Conservation (phyloP, 2,888 invertebrate genomes). For the Patella pellucida region DNA sequence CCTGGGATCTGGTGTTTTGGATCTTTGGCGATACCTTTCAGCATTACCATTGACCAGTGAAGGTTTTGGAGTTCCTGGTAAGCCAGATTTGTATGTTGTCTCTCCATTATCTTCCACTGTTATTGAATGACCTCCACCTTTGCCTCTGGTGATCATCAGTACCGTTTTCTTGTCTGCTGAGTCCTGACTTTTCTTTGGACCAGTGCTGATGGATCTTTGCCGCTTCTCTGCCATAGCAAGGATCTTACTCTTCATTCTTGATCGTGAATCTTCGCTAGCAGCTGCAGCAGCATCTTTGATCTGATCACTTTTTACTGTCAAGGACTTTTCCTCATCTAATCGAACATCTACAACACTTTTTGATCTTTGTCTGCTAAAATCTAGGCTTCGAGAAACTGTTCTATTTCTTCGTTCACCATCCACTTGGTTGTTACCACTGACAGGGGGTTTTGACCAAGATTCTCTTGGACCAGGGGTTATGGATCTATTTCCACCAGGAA, state of each 20-base stretch:
- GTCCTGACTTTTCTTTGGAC: conserved; percentile 33
- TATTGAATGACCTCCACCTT: conserved; percentile 41
- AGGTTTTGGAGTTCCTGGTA: neutral
- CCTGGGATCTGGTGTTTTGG: conserved; percentile 30
- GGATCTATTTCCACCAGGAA: conserved; percentile 17
- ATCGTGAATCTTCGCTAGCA: conserved; percentile 18
- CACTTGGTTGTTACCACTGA: neutral
- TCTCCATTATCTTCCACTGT: conserved; percentile 38
- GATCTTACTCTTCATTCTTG: conserved; percentile 19
- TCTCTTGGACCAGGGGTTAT: conserved; percentile 34
- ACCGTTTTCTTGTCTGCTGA: conserved; percentile 35
- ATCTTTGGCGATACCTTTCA: conserved; percentile 15
- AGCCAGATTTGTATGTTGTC: conserved; percentile 17
- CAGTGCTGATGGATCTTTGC: conserved; percentile 32
- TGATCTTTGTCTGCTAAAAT: conserved; percentile 5
- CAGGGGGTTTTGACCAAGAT: conserved; percentile 17
- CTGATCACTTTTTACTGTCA: conserved; percentile 33
- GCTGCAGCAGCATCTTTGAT: conserved; percentile 24
- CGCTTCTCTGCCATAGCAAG: conserved; percentile 21
- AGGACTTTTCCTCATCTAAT: conserved; percentile 3
- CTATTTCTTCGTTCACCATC: conserved; percentile 13
- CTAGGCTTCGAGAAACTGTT: conserved; percentile 9
- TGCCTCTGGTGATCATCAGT: conserved; percentile 46
- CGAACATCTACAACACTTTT: conserved; percentile 21
- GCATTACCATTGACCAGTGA: conserved; percentile 14